Evolutionary conservation across 2,888 invertebrate species (phyloP).

Genomic region (Cinara cedri): DNA sequence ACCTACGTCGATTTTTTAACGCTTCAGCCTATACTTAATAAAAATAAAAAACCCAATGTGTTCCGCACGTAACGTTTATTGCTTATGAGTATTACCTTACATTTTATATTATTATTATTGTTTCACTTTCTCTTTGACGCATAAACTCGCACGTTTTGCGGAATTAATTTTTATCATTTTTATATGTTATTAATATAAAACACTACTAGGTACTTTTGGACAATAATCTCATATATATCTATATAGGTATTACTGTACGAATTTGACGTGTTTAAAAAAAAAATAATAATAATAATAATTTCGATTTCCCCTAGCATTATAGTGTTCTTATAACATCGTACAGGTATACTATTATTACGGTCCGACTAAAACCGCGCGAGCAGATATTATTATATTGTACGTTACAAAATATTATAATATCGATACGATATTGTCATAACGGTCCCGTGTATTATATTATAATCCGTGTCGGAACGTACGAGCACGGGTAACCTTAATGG

Average conservation of each 20-base stretch:
- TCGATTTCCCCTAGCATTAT: not conserved
- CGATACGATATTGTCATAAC: not conserved
- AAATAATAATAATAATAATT: too few species aligned
- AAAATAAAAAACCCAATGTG: not conserved
- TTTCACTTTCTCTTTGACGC: constrained; percentile 50
- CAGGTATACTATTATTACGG: not conserved
- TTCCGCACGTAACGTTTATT: constrained; percentile 33
- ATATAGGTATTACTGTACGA: too few species aligned
- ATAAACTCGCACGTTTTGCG: not conserved
- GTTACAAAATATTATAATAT: constrained; percentile 15
- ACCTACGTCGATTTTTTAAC: too few species aligned
- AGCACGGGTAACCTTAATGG: constrained; percentile 23
- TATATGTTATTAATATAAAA: not conserved
- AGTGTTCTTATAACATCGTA: not conserved
- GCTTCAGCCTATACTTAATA: too few species aligned
- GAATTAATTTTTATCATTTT: constrained; percentile 27
- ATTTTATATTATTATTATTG: constrained; percentile 27
- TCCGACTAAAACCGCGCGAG: not conserved
- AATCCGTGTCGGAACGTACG: constrained; percentile 33
- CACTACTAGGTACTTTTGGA: not conserved
- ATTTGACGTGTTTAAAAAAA: constrained; percentile 11
- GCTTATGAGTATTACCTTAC: not conserved
- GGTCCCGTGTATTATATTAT: not conserved
- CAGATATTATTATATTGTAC: not conserved
- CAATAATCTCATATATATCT: not conserved